Conservation (phyloP, 2,113 vertebrate genomes). For the Cinclus mexicanus region DNA sequence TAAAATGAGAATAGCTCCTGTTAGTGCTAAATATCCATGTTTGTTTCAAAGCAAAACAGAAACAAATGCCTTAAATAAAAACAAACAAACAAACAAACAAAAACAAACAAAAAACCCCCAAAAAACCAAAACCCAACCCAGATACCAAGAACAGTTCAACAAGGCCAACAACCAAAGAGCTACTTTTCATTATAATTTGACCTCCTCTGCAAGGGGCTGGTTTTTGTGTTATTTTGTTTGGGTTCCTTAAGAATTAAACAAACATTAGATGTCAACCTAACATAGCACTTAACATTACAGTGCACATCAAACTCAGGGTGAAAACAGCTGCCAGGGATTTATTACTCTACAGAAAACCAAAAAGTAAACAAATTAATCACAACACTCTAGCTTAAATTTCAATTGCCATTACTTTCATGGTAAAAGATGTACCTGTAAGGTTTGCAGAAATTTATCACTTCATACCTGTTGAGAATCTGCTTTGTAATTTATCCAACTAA, state of each 20-base stretch:
- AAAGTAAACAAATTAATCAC: conserved; percentile 16
- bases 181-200: not conserved
- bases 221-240: not conserved
- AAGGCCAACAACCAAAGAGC: not conserved
- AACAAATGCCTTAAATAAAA: not conserved
- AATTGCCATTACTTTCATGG: not conserved
- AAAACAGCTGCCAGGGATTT: not conserved
- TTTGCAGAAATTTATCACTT: not conserved
- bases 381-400: not conserved
- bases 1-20: not conserved
- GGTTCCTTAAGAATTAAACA: not conserved
- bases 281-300: not conserved
- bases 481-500: not conserved
- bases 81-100: not conserved
- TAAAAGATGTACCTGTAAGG: not conserved
- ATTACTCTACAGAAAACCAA: not conserved
- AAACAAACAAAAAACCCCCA: not conserved
- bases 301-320: not conserved
- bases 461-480: not conserved
- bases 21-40: not conserved
- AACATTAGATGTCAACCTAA: not conserved
- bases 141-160: not conserved
- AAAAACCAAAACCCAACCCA: not conserved
- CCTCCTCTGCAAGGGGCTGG: not conserved
- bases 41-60: not conserved